Base-by-base conservation (phyloP, 1,140 invertebrate genomes). In the Ephestia elutella region DNA sequence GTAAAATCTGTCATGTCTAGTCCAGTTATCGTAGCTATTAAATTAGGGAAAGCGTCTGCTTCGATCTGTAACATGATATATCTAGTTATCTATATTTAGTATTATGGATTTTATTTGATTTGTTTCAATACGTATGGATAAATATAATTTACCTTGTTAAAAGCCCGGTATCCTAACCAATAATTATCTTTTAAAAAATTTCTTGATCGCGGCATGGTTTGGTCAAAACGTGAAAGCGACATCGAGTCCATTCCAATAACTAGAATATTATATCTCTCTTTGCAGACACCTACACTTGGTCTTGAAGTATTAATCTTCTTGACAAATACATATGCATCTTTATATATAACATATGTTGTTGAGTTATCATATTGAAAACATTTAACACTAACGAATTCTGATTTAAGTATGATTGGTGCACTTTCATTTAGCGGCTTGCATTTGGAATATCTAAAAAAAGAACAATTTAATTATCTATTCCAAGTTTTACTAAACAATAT, bases 161-260 rank as follows among this genome's bases (percentile, higher is more conserved):
- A 87, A 62, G 87, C 86, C 63, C 86, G 73, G 66, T 87, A 84
- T 59, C 85, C 68, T 67, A 89, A 71, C 92, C 90, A 83, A 76
- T 70, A 71, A 75, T 92, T 90, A 10, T 91, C 89, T 50, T 91
- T 90, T 11, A 97, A 82, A 75, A 92, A 93, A 19, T 87, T 78
- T 0, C 91, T 86, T 0, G 95, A 96, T 73, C 91, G 90, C 1
- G 94, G 93, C 93, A 97, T 93, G 13, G 94, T 92, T 32, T 96
- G 91, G 25, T 92, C 90, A 32, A 96, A 91, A 78, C 96, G 96
- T 4, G 94, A 86, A 55, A 94, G 89, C 0, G 96, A 97, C 49
- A 96, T 93, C 51, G 94, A 95, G 77, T 97, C 95, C 54, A 96
- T 92, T 19, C 95, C 96, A 0, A 97, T 74, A 63, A 96, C 89